These are phyloP conservation scores for Clarias platycephalus DNA, from an alignment of 2,797 vertebrate genomes.

Conservation along the genomic window DNA sequence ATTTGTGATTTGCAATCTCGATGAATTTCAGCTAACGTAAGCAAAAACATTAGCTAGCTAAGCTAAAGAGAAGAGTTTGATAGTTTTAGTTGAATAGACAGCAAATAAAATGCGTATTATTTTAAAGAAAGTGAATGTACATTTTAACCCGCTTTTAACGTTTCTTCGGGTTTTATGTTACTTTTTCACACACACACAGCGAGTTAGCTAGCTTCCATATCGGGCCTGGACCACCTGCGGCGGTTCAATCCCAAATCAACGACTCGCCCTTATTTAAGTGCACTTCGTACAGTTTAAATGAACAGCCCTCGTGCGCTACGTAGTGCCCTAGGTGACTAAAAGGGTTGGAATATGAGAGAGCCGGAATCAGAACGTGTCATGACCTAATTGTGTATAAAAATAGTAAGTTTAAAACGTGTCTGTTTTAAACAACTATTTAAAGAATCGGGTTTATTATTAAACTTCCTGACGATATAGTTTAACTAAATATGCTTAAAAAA, in stretches of 20 bases:
- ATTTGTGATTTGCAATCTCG: neutral
- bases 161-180: neutral
- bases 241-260: neutral
- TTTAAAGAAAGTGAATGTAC: neutral
- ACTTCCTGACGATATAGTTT: neutral
- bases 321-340: neutral
- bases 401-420: neutral
- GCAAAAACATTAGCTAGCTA: constrained; percentile 5
- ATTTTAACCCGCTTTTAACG: neutral
- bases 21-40: constrained; percentile 16
- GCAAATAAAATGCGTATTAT: neutral
- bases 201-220: constrained; percentile 4
- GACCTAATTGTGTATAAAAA: constrained; percentile 12
- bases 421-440: neutral
- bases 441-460: no score
- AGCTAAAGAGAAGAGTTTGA: neutral
- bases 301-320: no score
- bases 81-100: neutral
- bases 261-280: neutral
- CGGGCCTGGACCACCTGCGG: constrained; percentile 33
- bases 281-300: neutral
- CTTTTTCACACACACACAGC: neutral
- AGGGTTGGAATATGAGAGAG: neutral
- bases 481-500: neutral
- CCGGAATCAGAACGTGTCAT: constrained; percentile 1